A percentile compares a stretch with the other conserved stretches of the same genome.
Conservation (phyloP, 2,113 vertebrate species). For the Hippocampus abdominalis region DNA sequence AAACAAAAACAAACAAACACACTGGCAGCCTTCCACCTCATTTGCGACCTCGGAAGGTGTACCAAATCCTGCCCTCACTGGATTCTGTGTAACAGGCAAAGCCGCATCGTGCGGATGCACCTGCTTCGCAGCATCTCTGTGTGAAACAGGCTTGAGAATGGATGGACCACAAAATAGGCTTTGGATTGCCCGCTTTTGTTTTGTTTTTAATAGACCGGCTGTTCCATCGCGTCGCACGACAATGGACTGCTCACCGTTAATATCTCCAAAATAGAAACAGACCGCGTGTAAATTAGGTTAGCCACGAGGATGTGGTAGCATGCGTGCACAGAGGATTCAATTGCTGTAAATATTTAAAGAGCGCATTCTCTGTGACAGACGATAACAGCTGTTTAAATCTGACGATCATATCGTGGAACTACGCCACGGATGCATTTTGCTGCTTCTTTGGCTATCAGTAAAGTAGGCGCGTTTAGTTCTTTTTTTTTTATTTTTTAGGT, state of each 20-base stretch:
- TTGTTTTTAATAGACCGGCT: not conserved
- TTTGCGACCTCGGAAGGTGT: too few relatives aligned
- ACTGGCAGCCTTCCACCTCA: too few relatives aligned
- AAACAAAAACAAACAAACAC: too few relatives aligned
- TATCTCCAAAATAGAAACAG: not conserved
- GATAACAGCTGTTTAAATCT: not conserved
- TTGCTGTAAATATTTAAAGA: not conserved
- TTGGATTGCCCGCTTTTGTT: not conserved
- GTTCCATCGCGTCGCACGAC: not conserved
- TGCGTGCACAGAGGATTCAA: not conserved
- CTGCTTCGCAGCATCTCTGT: too few relatives aligned
- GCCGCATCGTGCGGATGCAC: too few relatives aligned
- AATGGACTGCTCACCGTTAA: not conserved
- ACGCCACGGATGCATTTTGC: too few relatives aligned
- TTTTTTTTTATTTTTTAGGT: too few relatives aligned
- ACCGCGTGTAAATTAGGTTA: not conserved
- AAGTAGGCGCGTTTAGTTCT: not conserved
- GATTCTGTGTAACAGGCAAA: too few relatives aligned
- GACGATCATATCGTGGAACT: not conserved
- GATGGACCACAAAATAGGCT: too few relatives aligned
- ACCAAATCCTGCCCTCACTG: too few relatives aligned
- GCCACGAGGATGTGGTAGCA: not conserved
- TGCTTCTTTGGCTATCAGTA: not conserved
- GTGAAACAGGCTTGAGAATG: too few relatives aligned
- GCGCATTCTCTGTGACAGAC: not conserved